phyloP scores from a whole-genome alignment of 2,888 invertebrate genomes.

The Megalurothrips usitatus region DNA sequence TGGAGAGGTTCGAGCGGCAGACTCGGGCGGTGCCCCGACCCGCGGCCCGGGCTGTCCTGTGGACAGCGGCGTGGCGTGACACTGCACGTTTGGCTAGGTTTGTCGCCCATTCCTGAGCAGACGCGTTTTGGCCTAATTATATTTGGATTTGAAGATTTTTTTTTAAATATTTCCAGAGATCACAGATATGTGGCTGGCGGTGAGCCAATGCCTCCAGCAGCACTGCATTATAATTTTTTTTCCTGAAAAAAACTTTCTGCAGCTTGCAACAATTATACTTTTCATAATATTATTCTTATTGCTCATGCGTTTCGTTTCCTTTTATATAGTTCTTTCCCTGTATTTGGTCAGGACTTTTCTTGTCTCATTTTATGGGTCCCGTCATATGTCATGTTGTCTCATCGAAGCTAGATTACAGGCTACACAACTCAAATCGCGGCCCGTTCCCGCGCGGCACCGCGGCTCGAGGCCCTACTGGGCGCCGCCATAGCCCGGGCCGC shows the following conservation, averaged over 20 bases:
- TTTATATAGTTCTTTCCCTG: background rate
- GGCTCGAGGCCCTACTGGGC: too few relatives aligned
- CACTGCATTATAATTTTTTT: background rate
- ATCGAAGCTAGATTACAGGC: background rate
- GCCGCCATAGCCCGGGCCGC: too few relatives aligned
- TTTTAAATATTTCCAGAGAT: background rate
- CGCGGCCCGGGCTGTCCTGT: background rate
- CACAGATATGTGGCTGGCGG: slow-evolving; percentile 23
- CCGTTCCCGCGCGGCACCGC: too few relatives aligned
- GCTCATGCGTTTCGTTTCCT: background rate
- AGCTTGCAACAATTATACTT: background rate
- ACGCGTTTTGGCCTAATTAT: slow-evolving; percentile 14
- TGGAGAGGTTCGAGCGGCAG: too few relatives aligned
- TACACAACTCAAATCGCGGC: background rate
- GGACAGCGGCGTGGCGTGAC: background rate
- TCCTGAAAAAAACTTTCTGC: background rate
- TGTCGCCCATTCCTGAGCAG: background rate
- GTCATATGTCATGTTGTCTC: background rate
- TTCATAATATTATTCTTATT: background rate
- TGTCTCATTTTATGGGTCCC: slow-evolving; percentile 17
- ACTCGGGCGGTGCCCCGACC: background rate
- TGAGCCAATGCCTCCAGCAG: background rate
- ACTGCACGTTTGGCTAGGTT: background rate
- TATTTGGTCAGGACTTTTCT: slow-evolving; percentile 10
- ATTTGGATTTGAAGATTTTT: background rate